These are phyloP conservation scores for Chrysodeixis includens DNA, from an alignment of 2,888 invertebrate species.

Conservation along the genomic window DNA sequence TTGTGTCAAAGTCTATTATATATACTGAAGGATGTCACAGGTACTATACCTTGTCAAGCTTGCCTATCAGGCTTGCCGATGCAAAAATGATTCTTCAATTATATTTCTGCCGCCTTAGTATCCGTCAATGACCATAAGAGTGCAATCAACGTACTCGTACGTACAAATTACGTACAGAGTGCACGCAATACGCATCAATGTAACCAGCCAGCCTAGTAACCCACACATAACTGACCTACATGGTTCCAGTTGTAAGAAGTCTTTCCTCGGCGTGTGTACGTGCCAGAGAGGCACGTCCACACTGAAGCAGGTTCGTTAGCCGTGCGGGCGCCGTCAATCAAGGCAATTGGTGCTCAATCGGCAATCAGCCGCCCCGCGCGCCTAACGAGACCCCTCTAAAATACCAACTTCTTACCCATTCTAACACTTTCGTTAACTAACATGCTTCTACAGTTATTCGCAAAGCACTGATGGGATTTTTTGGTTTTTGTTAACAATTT, in stretches of 20 bases:
- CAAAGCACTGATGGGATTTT: conserved; percentile 25
- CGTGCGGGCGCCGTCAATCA: conserved; percentile 87
- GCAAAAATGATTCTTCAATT: not conserved
- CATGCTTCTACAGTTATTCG: conserved; percentile 25
- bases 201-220: conserved; percentile 34
- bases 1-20: too few species aligned
- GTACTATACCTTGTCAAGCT: too few species aligned
- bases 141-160: not conserved
- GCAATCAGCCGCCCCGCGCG: conserved; percentile 82
- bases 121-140: not conserved
- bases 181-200: conserved; percentile 10
- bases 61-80: not conserved
- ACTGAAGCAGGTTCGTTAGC: conserved; percentile 88
- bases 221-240: conserved; percentile 49
- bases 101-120: not conserved
- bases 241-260: conserved; percentile 50
- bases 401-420: conserved; percentile 78
- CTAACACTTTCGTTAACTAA: conserved; percentile 70
- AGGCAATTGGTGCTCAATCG: conserved; percentile 89
- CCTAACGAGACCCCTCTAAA: conserved; percentile 83
- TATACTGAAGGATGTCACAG: too few species aligned
- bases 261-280: conserved; percentile 41
- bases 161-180: not conserved
- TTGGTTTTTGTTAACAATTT: not conserved
- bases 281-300: conserved; percentile 75